Evolutionary conservation across 1,140 invertebrate species (phyloP).

Genomic region (Halesus radiatus): DNA sequence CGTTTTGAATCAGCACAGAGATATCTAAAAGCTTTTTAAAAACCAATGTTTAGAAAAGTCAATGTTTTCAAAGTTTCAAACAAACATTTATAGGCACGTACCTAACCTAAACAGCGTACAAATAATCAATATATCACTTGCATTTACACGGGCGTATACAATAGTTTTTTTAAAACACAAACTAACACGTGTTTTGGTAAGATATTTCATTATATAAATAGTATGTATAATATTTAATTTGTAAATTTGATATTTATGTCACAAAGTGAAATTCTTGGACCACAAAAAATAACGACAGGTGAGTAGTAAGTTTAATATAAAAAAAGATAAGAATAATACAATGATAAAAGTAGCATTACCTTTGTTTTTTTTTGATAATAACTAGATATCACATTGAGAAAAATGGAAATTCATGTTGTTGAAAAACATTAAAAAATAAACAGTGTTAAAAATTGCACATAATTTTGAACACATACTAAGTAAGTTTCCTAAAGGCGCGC

Average conservation of each 20-base stretch:
- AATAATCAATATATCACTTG: constrained; percentile 40
- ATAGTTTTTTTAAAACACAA: constrained; percentile 44
- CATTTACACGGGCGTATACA: constrained; percentile 52
- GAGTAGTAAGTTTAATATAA: constrained; percentile 45
- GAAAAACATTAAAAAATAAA: constrained; percentile 52
- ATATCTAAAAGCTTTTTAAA: constrained; percentile 5
- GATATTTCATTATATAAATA: constrained; percentile 48
- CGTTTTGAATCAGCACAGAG: not conserved
- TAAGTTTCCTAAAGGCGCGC: constrained; percentile 41
- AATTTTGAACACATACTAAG: constrained; percentile 58
- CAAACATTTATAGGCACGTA: constrained; percentile 30
- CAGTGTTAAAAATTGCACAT: constrained; percentile 56
- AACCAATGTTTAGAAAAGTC: not conserved
- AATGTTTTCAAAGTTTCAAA: not conserved
- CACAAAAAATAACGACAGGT: constrained; percentile 57
- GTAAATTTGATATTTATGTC: constrained; percentile 51
- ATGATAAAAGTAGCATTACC: constrained; percentile 45
- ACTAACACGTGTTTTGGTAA: constrained; percentile 12
- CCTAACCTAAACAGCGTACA: constrained; percentile 39
- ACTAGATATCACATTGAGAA: constrained; percentile 58
- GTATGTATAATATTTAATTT: constrained; percentile 47
- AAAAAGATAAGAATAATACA: constrained; percentile 39
- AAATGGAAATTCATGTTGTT: constrained; percentile 56
- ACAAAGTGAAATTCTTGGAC: constrained; percentile 52
- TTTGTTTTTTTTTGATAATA: constrained; percentile 53